phyloP scores from a whole-genome alignment of 2,888 invertebrate genomes.

The Aethes cnicana region DNA sequence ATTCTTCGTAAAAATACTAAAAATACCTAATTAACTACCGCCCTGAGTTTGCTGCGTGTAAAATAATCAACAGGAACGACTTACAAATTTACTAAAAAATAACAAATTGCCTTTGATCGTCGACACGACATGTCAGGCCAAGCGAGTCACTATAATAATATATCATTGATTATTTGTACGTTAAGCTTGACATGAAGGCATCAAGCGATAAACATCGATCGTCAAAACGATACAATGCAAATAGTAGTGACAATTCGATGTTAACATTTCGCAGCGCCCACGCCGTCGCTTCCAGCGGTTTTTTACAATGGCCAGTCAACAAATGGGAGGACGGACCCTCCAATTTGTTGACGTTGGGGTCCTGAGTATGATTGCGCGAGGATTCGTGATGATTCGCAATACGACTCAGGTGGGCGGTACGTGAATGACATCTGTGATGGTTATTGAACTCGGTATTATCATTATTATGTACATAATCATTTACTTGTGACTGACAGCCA shows the following conservation, averaged over 20 bases:
- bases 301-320: conserved; percentile 36
- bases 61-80: no score
- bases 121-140: neutral
- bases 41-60: no score
- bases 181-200: conserved; percentile 22
- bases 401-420: conserved; percentile 54
- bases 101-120: no score
- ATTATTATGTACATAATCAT: conserved; percentile 46
- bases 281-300: conserved; percentile 39
- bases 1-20: no score
- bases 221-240: conserved; percentile 20
- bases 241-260: conserved; percentile 23
- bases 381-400: conserved; percentile 52
- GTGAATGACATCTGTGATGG: conserved; percentile 54
- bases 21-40: no score
- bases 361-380: conserved; percentile 65
- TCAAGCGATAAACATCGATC: conserved; percentile 26
- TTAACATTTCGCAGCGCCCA: conserved; percentile 28
- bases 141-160: neutral
- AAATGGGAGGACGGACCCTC: conserved; percentile 64
- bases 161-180: conserved; percentile 16
- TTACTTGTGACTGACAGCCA: conserved; percentile 32
- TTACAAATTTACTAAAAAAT: no score
- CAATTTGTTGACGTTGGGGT: conserved; percentile 69
- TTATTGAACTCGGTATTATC: conserved; percentile 50